Base-by-base conservation (phyloP, 2,113 vertebrate species). In the Haemorhous mexicanus region DNA sequence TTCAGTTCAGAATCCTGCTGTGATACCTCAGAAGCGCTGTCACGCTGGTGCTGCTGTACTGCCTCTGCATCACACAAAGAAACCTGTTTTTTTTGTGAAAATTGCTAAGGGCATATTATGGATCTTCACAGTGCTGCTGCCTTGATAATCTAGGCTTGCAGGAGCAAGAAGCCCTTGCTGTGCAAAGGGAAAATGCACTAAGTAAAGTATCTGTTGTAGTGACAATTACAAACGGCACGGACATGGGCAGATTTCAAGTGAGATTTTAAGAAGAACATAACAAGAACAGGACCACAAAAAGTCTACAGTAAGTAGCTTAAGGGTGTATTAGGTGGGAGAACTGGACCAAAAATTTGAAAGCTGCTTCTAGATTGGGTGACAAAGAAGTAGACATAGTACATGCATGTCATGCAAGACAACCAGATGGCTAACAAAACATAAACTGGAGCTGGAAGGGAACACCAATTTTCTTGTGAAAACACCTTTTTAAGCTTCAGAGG, bases 331-430 rank as follows among this genome's bases (percentile, higher is more conserved):
- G 7, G 5, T 10, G 18, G 28, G 30, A 85, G 41, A 92, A 63
- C 19, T 13, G 24, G 43, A 56, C 32, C 30, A 61, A 70, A 77
- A 66, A 67, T 53, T n/a, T 49, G 61, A 69, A 53, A 43, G 20
- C 30, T 58, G 15, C 5, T 89, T 76, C 49, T 61, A 41, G 24
- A 16, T 41, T 0, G 0, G 28, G 44, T 18, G 21, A 73, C 69
- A 83, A 52, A 76, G 10, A 21, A 80, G 30, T 23, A 91, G 80
- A 47, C 21, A 14, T 33, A 32, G 3, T 46, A 52, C 9, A 33
- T 39, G 9, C 13, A 22, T 19, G 10, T 66, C 32, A 10, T 44
- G 39, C 24, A 68, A 52, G 39, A 64, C 9, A 83, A 50, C 12
- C 5, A 27, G 49, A 68, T 61, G 62, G 16, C 26, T 49, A 80